A percentile compares a stretch with the other conserved stretches of the same genome.
phyloP scores from a whole-genome alignment of 1,140 invertebrate genomes.

The Parapsyche elsis region DNA sequence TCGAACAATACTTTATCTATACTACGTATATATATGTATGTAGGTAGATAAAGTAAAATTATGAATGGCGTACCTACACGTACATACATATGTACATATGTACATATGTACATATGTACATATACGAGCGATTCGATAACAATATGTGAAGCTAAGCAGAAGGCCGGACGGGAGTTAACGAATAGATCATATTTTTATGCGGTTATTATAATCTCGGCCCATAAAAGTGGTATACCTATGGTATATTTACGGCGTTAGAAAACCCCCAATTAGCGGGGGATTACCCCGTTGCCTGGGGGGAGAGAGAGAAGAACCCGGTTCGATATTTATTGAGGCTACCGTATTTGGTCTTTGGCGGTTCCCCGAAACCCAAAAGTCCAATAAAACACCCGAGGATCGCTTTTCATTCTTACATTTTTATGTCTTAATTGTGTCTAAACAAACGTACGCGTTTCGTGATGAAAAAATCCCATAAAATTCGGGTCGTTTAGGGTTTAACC shows the following conservation, averaged over 20 bases:
- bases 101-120: no score
- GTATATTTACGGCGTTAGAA: slow-evolving; percentile 19
- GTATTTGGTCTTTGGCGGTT: slow-evolving; percentile 42
- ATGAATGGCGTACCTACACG: no score
- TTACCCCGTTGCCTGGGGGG: background rate
- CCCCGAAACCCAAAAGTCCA: background rate
- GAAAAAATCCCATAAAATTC: slow-evolving; percentile 13
- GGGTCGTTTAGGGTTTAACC: background rate
- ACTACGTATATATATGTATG: no score
- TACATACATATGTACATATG: no score
- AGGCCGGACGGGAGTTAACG: background rate
- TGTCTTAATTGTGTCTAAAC: slow-evolving; percentile 44
- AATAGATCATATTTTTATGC: slow-evolving; percentile 30
- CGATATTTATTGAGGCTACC: slow-evolving; percentile 45
- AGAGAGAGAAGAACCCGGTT: slow-evolving; percentile 1
- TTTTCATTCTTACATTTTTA: slow-evolving; percentile 44
- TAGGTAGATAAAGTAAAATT: no score
- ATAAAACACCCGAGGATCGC: slow-evolving; percentile 24
- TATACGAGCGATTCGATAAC: no score
- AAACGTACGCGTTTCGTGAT: slow-evolving; percentile 1
- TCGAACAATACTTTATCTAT: no score
- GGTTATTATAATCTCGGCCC: slow-evolving; percentile 15
- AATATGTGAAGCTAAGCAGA: background rate
- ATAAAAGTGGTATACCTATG: slow-evolving; percentile 18
- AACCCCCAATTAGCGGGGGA: slow-evolving; percentile 40